Evolutionary conservation across 2,797 vertebrate species (phyloP), one percentile per base, ranked within the genome.

Genomic region (Myripristis jacobus): DNA sequence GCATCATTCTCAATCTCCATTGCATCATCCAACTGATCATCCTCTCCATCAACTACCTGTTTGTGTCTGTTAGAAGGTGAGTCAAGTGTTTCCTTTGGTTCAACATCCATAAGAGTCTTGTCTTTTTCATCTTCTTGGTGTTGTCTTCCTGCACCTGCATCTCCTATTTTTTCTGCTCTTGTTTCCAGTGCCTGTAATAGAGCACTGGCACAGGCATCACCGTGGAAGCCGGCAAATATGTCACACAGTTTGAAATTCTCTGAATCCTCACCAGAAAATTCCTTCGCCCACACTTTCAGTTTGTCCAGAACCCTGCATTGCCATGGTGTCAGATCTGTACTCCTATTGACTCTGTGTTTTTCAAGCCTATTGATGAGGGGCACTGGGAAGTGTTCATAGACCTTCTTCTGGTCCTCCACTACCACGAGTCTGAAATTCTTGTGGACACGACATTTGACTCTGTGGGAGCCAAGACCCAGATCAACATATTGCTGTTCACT

Each of bases 361-460:
- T 95, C 95, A 68, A 95, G 88, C 8, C 94, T 86, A 89, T 95
- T 95, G 82, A 95, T 94, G 25, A 95, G 93, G 2, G 95, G 94
- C 34, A 94, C 86, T 0, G 95, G 95, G 67, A 95, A 95, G 68
- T 91, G 88, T 4, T 87, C 80, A 41, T 95, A 95, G 38, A 95
- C 95, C 46, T 94, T 94, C 34, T 92, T 90, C 61, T 95, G 91
- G 81, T 95, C 95, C 61, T 95, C 95, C 16, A 95, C 89, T 0
- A 95, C 92, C 25, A 95, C 83, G 47, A 95, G 77, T 68, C 92
- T 87, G 77, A 95, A 95, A 60, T 90, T 84, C 55, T 25, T 79
- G 52, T 94, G 91, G 70, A 95, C 94, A 6, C 94, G 88, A 63
- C 95, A 95, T 80, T 95, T 95, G 9, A 95, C 94, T 67, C 94